Base-by-base conservation (phyloP, 2,888 invertebrate genomes). In the Halictus quadricinctus region DNA sequence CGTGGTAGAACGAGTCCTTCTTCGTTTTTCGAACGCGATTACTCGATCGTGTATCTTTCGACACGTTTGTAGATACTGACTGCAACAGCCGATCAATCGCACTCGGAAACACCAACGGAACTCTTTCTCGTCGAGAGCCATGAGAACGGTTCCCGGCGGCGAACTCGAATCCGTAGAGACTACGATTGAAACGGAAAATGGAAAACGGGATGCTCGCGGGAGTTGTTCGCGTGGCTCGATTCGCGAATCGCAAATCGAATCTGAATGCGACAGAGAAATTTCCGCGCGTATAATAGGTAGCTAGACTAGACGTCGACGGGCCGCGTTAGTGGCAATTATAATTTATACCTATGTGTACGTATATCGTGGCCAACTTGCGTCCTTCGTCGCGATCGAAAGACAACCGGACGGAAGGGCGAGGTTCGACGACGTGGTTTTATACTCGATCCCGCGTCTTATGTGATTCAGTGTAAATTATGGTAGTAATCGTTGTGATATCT, bases 401-500 rank as follows among this genome's bases (percentile, higher is more conserved):
- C 43, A 50, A 54, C 43, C 46, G 66, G 66, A 41, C 21, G 81
- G 74, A 74, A 58, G 50, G 25, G 75, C 48, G 50, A 36, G n/a
- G 41, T 60, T 82, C 70, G 13, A 75, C 75, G 82, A 72, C 70
- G 73, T 29, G 58, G 73, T 43, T 66, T 13, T 48, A 43, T 70
- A 70, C n/a, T 54, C 69, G 36, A 58, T 69, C 66, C 72, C 54
- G 77, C 77, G 77, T 77, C 72, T 29, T 29, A 76, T 72, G 82
- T 69, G 84, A 36, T 77, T 76, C 58, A 76, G 60, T 69, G 66
- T 85, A 80, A 74, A 85, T 76, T 75, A 80, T 80, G 54, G 80
- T 85, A 85, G 85, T 81, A 72, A 70, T 85, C 85, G 85, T 85
- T 85, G 85, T 78, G 85, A 85, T 85, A 80, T 85, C 84, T 85